phyloP scores from a whole-genome alignment of 2,888 invertebrate genomes.

The Unio pictorum region DNA sequence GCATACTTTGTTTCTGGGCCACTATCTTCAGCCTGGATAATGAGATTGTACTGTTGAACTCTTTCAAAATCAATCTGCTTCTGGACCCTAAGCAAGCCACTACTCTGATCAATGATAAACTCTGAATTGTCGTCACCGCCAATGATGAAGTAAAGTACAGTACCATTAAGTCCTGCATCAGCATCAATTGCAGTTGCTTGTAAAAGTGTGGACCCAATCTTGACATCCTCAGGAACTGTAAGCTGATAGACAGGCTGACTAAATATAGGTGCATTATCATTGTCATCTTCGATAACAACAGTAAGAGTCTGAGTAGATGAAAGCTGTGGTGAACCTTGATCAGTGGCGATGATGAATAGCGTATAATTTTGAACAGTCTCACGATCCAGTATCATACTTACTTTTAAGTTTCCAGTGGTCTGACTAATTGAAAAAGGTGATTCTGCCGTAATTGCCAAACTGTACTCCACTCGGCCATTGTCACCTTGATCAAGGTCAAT shows the following conservation, averaged over 20 bases:
- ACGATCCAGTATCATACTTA: constrained; percentile 89
- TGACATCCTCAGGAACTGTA: constrained; percentile 89
- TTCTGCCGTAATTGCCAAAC: constrained; percentile 71
- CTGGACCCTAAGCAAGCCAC: constrained; percentile 90
- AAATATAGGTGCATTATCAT: constrained; percentile 61
- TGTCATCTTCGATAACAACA: constrained; percentile 54
- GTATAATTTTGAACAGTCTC: constrained; percentile 57
- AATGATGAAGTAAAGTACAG: constrained; percentile 90
- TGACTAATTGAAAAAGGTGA: constrained; percentile 85
- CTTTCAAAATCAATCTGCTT: constrained; percentile 95
- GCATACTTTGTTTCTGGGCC: constrained; percentile 76
- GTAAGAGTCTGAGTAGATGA: constrained; percentile 37
- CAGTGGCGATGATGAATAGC: constrained; percentile 56
- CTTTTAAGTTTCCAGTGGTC: constrained; percentile 88
- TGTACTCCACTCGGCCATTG: constrained; percentile 87
- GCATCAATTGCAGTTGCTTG: constrained; percentile 79
- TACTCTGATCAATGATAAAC: constrained; percentile 79
- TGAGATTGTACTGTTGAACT: constrained; percentile 86
- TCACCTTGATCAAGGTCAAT: constrained; percentile 83
- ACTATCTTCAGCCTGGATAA: constrained; percentile 84
- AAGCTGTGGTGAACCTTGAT: constrained; percentile 51
- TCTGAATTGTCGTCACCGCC: constrained; percentile 81
- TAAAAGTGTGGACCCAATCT: constrained; percentile 90
- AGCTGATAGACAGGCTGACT: constrained; percentile 84
- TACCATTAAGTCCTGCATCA: constrained; percentile 87